These are phyloP conservation scores for Drosophila borborema DNA, from an alignment of 2,888 invertebrate species.

Conservation along the genomic window DNA sequence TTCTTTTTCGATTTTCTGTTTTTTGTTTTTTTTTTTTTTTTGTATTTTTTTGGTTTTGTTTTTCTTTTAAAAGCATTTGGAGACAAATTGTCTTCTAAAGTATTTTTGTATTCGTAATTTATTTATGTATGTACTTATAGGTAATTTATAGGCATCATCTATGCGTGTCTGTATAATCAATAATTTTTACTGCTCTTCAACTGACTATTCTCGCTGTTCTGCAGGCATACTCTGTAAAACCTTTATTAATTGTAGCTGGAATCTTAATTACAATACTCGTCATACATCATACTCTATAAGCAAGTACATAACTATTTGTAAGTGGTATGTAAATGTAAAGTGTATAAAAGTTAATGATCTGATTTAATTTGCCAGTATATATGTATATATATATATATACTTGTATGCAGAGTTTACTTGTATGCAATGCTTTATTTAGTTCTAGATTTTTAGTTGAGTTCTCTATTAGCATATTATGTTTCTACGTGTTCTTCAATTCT, in stretches of 20 bases:
- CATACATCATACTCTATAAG: constrained; percentile 26
- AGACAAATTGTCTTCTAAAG: constrained; percentile 67
- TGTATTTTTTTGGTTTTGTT: constrained; percentile 1
- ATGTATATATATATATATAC: constrained; percentile 38
- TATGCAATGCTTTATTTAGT: constrained; percentile 51
- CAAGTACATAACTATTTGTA: constrained; percentile 42
- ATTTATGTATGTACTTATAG: constrained; percentile 44
- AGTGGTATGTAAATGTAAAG: constrained; percentile 74
- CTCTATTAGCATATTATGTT: constrained; percentile 34
- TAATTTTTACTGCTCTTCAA: constrained; percentile 38
- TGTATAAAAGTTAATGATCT: constrained; percentile 80
- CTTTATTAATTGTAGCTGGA: constrained; percentile 74
- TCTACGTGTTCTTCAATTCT: constrained; percentile 29
- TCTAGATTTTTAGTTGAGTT: constrained; percentile 51
- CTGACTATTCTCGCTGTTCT: constrained; percentile 35
- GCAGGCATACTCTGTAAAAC: constrained; percentile 73
- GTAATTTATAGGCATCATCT: constrained; percentile 47
- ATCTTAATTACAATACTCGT: constrained; percentile 52
- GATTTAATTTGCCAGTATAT: constrained; percentile 53
- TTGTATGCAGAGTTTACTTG: constrained; percentile 38
- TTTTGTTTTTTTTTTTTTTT: background rate
- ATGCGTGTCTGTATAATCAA: constrained; percentile 57
- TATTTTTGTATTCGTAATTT: constrained; percentile 56
- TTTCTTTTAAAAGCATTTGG: constrained; percentile 66
- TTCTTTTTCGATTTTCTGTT: constrained; percentile 12